Conservation (phyloP, 2,888 invertebrate genomes). For the Lasioglossum calceatum region DNA sequence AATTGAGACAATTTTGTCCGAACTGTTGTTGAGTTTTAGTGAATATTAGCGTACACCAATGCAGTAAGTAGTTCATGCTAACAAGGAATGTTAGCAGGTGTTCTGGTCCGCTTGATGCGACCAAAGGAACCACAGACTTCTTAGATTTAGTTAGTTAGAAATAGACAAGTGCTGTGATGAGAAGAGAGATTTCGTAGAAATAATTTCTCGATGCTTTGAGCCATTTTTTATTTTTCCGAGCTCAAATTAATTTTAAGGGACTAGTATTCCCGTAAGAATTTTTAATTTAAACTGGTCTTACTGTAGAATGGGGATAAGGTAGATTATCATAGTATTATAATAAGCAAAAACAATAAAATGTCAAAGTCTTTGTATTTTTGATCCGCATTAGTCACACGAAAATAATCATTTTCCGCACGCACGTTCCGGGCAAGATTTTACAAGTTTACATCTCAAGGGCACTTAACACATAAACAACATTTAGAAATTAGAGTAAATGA, state of each 20-base stretch:
- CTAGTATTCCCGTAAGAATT: neutral
- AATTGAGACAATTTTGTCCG: too few species aligned
- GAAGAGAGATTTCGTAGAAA: too few species aligned
- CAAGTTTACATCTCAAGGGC: constrained; percentile 51
- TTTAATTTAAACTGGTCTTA: neutral
- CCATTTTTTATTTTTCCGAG: neutral
- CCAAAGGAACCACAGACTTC: too few species aligned
- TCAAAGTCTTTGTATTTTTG: constrained; percentile 53
- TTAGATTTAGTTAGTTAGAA: too few species aligned
- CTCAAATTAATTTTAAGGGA: neutral
- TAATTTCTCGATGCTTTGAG: too few species aligned
- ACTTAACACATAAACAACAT: constrained; percentile 55
- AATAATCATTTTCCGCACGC: constrained; percentile 13
- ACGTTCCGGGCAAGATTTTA: constrained; percentile 22
- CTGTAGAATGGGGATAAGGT: neutral
- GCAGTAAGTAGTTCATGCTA: too few species aligned
- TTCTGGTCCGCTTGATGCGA: too few species aligned
- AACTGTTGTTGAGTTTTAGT: too few species aligned
- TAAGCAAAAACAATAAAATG: constrained; percentile 24
- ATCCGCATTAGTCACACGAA: constrained; percentile 11
- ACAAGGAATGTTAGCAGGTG: too few species aligned
- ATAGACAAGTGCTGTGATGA: too few species aligned
- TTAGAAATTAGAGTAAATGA: constrained; percentile 62
- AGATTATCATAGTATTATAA: neutral
- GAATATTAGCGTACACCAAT: too few species aligned